A percentile compares a stretch with the other conserved stretches of the same genome.
These are phyloP conservation scores for Styela clava DNA, from an alignment of 23 tunicate species.

Conservation along the genomic window DNA sequence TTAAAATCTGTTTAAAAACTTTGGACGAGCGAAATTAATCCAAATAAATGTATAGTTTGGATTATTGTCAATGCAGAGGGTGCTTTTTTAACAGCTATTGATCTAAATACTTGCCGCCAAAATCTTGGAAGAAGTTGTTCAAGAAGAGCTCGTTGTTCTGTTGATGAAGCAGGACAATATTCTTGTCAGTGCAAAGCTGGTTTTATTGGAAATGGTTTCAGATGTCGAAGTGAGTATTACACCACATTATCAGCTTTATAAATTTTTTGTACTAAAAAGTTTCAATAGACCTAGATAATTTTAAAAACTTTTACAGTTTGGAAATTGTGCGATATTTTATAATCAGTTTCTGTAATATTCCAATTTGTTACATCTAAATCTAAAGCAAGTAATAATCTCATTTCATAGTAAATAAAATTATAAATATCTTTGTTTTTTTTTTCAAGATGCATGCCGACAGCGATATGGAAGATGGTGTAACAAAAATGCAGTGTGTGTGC, in stretches of 20 bases:
- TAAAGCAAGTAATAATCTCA: too few species aligned
- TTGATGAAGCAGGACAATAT: constrained; percentile 14
- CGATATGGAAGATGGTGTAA: constrained; percentile 16
- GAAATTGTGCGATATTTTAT: too few species aligned
- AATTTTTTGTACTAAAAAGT: not conserved
- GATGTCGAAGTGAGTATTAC: not conserved
- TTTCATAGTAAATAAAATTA: too few species aligned
- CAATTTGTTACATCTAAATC: too few species aligned
- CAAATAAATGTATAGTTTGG: too few species aligned
- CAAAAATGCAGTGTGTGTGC: not conserved
- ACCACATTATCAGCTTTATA: not conserved
- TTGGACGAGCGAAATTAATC: too few species aligned
- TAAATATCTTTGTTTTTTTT: too few species aligned
- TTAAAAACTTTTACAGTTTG: too few species aligned
- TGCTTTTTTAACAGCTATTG: not conserved
- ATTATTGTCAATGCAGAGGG: too few species aligned
- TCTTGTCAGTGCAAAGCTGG: constrained; percentile 20
- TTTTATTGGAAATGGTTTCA: constrained; percentile 17
- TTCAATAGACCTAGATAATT: too few species aligned
- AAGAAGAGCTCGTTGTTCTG: not conserved
- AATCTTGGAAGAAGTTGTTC: not conserved
- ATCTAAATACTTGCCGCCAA: not conserved
- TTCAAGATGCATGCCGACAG: constrained; percentile 4
- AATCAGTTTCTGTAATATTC: too few species aligned
- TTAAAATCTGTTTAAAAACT: too few species aligned